phyloP scores from a whole-genome alignment of 2,797 vertebrate species.

The Artibeus jamaicensis region DNA sequence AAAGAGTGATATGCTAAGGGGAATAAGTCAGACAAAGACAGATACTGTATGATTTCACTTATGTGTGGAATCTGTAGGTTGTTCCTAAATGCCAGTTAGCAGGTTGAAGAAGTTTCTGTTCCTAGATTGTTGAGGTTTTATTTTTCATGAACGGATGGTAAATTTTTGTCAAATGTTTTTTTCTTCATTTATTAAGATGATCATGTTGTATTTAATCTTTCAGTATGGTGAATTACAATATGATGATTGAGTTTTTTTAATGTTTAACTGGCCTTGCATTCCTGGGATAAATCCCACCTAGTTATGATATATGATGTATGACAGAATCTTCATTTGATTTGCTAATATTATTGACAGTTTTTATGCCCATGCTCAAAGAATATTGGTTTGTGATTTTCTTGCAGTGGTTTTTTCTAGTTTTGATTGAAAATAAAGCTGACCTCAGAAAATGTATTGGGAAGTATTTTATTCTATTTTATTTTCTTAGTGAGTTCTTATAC shows the following conservation, averaged over 20 bases:
- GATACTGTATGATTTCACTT: background rate
- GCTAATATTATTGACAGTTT: background rate
- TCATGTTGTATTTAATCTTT: background rate
- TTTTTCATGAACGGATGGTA: background rate
- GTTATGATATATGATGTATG: background rate
- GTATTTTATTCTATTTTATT: background rate
- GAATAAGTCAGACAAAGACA: background rate
- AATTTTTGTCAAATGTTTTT: background rate
- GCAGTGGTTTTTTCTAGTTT: conserved; percentile 8
- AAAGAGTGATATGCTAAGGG: background rate
- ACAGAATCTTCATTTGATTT: background rate
- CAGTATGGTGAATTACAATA: background rate
- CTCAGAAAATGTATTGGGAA: background rate
- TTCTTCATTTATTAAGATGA: background rate
- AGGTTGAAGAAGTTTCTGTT: background rate
- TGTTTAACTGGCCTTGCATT: background rate
- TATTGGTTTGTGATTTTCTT: background rate
- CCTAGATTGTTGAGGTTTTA: background rate
- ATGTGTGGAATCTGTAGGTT: background rate
- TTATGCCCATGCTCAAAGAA: background rate
- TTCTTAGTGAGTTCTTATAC: background rate
- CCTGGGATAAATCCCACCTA: conserved; percentile 1
- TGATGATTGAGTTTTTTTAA: background rate
- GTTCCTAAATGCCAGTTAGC: background rate
- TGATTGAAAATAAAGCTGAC: background rate